Conservation (phyloP, 2,797 vertebrate species). For the Tinamus major region DNA sequence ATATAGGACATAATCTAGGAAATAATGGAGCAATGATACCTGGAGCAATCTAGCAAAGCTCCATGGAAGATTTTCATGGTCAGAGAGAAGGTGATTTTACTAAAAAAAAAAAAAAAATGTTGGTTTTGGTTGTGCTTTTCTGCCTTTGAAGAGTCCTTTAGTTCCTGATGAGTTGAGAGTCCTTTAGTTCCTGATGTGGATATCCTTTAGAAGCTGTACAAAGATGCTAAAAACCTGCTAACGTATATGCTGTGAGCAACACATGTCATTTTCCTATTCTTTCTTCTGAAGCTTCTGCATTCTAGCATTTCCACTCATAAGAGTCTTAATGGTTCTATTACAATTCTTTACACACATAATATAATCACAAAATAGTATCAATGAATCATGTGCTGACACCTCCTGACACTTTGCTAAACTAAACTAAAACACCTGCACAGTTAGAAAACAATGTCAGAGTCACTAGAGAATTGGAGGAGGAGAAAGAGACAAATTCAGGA, state of each 20-base stretch:
- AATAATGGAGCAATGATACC: neutral
- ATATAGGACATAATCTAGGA: neutral
- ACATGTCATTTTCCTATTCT: neutral
- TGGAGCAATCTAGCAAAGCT: neutral
- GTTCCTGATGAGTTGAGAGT: neutral
- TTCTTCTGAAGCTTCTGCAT: neutral
- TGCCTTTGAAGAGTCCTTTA: neutral
- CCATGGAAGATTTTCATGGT: neutral
- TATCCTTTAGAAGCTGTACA: neutral
- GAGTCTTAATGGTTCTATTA: neutral
- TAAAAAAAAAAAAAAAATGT: neutral
- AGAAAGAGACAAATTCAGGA: neutral
- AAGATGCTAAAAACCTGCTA: neutral
- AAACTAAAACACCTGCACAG: conserved; percentile 31
- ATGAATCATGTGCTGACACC: conserved; percentile 51
- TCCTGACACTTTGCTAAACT: conserved; percentile 44
- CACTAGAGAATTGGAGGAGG: neutral
- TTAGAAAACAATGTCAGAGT: conserved; percentile 23
- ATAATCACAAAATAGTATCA: conserved; percentile 33
- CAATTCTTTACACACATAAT: conserved; percentile 37
- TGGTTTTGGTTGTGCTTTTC: neutral
- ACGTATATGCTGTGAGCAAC: neutral
- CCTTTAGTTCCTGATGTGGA: neutral
- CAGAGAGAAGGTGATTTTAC: neutral
- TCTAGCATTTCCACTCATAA: neutral